Conservation (phyloP, 2,113 vertebrate species). For the Rostratula benghalensis region DNA sequence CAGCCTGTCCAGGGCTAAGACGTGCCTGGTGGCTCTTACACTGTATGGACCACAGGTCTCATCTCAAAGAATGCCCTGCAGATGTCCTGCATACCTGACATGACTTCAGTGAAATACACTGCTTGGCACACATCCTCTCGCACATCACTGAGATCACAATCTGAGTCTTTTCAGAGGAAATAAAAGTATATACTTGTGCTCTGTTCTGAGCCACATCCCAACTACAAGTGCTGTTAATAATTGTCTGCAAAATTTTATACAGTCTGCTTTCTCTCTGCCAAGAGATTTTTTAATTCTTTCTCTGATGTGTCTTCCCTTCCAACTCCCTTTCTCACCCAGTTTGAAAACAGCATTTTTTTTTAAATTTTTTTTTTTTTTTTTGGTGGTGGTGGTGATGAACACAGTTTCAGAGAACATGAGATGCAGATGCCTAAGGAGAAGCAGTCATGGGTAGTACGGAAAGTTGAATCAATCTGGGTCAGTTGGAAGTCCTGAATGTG, state of each 20-base stretch:
- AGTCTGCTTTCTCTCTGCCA: background rate
- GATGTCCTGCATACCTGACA: background rate
- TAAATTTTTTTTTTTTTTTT: background rate
- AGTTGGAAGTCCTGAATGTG: background rate
- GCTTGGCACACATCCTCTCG: background rate
- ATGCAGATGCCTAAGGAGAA: background rate
- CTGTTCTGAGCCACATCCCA: background rate
- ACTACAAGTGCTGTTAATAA: background rate
- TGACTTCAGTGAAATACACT: background rate
- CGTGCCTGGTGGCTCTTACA: background rate
- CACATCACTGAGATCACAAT: background rate
- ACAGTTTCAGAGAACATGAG: background rate
- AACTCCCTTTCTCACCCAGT: background rate
- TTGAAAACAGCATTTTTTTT: background rate
- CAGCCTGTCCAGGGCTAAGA: background rate
- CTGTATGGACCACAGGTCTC: rapidly evolving
- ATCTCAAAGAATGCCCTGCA: rapidly evolving
- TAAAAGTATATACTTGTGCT: background rate
- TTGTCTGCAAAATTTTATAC: background rate
- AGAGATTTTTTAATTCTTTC: background rate
- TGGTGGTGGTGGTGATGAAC: background rate
- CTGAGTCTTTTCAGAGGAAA: background rate
- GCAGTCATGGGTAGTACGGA: background rate
- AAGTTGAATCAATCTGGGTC: background rate
- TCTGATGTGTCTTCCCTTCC: background rate